Conservation (phyloP, 2,797 vertebrate genomes). For the Chloroceryle inda region DNA sequence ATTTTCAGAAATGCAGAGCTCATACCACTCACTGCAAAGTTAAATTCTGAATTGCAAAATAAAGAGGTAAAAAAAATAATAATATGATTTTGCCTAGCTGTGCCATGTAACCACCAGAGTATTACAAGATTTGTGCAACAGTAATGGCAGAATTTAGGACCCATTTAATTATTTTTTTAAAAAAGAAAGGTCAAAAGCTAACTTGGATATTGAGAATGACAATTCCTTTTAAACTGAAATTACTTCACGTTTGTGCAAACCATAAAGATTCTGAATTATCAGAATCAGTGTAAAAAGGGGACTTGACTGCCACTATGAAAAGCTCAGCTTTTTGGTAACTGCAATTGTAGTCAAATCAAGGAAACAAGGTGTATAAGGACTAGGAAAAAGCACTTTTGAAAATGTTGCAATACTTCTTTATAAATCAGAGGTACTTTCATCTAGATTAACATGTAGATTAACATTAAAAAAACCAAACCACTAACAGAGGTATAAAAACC, state of each 20-base stretch:
- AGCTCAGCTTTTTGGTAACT: background rate
- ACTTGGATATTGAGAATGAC: background rate
- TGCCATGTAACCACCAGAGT: background rate
- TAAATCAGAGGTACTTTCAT: background rate
- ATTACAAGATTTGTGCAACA: background rate
- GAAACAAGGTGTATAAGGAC: background rate
- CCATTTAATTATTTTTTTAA: background rate
- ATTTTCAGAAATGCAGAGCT: background rate
- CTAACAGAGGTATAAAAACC: background rate
- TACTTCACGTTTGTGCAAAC: background rate
- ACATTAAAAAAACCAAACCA: background rate
- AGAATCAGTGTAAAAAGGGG: background rate
- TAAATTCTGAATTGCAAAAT: background rate
- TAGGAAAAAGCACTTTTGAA: background rate
- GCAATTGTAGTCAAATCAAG: background rate
- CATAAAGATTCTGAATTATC: background rate
- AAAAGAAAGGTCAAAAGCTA: background rate
- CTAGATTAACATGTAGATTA: background rate
- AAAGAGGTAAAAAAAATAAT: background rate
- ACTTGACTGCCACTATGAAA: background rate
- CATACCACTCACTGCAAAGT: background rate
- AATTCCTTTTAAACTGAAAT: background rate
- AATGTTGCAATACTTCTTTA: background rate
- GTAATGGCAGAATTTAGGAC: background rate
- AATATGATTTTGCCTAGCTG: background rate